Evolutionary conservation across 2,113 vertebrate species (phyloP).

Genomic region (Pithys albifrons): DNA sequence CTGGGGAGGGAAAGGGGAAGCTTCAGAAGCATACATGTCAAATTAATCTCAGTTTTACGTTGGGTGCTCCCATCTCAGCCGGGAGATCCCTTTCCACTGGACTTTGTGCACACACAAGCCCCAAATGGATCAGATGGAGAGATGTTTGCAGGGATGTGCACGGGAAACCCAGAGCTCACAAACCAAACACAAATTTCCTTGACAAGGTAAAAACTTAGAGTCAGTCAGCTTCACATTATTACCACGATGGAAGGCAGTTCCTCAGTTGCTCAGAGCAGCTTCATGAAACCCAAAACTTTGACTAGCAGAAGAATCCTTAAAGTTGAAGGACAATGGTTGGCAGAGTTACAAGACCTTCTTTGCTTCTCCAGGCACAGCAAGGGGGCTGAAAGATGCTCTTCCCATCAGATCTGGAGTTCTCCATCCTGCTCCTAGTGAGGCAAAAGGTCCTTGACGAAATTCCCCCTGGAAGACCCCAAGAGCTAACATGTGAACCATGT

Average conservation of each 20-base stretch:
- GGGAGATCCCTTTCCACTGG: neutral
- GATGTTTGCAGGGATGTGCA: neutral
- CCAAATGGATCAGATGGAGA: neutral
- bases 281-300: neutral
- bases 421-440: neutral
- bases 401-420: neutral
- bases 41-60: neutral
- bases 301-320: neutral
- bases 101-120: neutral
- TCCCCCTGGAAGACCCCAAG: neutral
- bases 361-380: neutral
- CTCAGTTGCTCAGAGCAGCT: neutral
- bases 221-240: neutral
- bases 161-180: neutral
- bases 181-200: neutral
- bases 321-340: neutral
- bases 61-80: neutral
- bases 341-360: neutral
- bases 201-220: rapidly evolving
- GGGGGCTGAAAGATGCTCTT: neutral
- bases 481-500: rapidly evolving
- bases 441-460: neutral
- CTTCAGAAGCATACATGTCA: neutral
- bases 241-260: neutral
- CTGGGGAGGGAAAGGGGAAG: neutral